Evolutionary conservation across 35 echinoderm and acorn worm species (phyloP).

Genomic region (Ophioderma brevispina): DNA sequence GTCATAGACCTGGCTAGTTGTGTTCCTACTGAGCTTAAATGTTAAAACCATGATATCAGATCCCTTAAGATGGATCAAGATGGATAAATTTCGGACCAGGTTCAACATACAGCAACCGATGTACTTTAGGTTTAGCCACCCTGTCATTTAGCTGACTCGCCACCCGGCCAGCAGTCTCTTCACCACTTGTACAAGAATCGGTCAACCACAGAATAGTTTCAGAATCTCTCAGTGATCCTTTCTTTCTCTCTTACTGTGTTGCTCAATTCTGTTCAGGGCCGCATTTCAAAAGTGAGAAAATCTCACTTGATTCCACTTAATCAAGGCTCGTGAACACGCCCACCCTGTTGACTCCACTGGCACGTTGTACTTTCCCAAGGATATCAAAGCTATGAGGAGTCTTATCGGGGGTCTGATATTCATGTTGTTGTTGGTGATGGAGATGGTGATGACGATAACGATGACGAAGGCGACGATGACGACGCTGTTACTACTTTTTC

Average conservation of each 20-base stretch:
- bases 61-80: neutral
- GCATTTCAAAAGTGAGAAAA: neutral
- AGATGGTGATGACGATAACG: no score
- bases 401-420: no score
- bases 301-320: neutral
- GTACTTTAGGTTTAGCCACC: neutral
- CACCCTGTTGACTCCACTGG: neutral
- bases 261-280: neutral
- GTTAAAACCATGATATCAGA: constrained; percentile 11
- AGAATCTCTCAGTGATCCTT: neutral
- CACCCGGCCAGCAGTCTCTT: neutral
- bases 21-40: neutral
- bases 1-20: neutral
- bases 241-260: neutral
- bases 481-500: no score
- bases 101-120: neutral
- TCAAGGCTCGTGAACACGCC: neutral
- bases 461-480: no score
- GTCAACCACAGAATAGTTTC: neutral
- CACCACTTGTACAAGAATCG: neutral
- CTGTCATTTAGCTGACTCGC: neutral
- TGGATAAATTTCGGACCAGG: constrained; percentile 4
- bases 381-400: no score
- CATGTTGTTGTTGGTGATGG: no score
- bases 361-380: neutral